phyloP scores from a whole-genome alignment of 37 sponge, comb jelly and placozoan genomes.

The Spongilla lacustris region DNA sequence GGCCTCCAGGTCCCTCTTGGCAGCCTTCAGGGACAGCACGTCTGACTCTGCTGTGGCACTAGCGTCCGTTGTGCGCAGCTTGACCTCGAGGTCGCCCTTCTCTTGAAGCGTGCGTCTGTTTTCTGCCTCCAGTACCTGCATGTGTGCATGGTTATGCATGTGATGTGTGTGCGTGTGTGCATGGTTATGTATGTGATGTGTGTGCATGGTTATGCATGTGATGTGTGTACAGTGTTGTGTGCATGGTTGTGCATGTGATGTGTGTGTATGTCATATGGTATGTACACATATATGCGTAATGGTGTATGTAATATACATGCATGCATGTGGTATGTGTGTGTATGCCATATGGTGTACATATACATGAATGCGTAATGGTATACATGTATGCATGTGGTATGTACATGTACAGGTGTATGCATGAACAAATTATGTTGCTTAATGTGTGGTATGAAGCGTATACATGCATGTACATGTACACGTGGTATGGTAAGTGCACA shows the following conservation, averaged over 20 bases:
- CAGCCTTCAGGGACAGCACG: constrained; percentile 77
- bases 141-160: constrained; percentile 8
- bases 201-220: neutral
- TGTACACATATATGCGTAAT: too few relatives aligned
- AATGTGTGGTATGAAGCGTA: neutral
- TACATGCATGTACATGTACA: too few relatives aligned
- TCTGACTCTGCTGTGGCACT: constrained; percentile 50
- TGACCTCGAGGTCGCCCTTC: constrained; percentile 77
- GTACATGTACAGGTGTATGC: too few relatives aligned
- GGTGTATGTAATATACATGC: too few relatives aligned
- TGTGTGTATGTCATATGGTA: too few relatives aligned
- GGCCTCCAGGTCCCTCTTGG: constrained; percentile 86
- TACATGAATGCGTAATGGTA: too few relatives aligned
- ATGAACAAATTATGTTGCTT: neutral
- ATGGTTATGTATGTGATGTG: neutral
- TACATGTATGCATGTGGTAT: too few relatives aligned
- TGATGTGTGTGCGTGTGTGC: neutral
- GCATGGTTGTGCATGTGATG: neutral
- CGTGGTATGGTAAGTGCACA: too few relatives aligned
- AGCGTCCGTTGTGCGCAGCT: constrained; percentile 29
- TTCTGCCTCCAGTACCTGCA: constrained; percentile 61
- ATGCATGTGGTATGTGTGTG: too few relatives aligned
- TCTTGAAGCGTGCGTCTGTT: constrained; percentile 42
- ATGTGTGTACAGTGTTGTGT: neutral
- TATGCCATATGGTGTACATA: too few relatives aligned